These are phyloP conservation scores for Semicossyphus pulcher DNA, from an alignment of 2,113 vertebrate genomes.

Conservation along the genomic window DNA sequence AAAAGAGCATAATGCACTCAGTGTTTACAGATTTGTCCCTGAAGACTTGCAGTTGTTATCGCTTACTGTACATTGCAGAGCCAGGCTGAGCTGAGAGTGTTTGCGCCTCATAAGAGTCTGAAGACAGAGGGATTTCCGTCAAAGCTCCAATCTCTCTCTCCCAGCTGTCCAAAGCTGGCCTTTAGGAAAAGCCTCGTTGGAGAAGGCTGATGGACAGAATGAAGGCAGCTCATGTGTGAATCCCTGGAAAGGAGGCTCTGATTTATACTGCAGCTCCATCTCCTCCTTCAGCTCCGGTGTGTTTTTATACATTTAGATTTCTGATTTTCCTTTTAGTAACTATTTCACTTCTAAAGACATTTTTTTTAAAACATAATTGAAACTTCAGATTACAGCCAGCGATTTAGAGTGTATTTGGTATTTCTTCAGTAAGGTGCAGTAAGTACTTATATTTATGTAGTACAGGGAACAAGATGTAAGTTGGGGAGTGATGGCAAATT, in stretches of 20 bases:
- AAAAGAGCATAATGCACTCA: conserved; percentile 3
- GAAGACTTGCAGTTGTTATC: conserved; percentile 48
- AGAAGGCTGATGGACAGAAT: conserved; percentile 47
- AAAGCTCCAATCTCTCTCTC: conserved; percentile 67
- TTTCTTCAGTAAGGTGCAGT: too few species aligned
- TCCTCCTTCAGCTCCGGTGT: conserved; percentile 1
- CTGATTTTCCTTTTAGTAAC: not conserved
- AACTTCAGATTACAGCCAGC: too few species aligned
- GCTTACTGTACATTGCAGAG: conserved; percentile 50
- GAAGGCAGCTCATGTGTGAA: conserved; percentile 59
- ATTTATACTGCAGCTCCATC: conserved; percentile 49
- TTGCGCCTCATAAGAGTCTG: conserved; percentile 47
- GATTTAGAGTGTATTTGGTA: too few species aligned
- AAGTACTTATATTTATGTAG: too few species aligned
- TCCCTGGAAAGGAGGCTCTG: conserved; percentile 42
- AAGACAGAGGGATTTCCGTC: conserved; percentile 64
- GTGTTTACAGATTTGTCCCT: conserved; percentile 37
- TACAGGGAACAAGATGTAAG: too few species aligned
- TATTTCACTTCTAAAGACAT: not conserved
- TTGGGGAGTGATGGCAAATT: too few species aligned
- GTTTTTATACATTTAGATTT: not conserved
- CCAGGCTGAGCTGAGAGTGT: conserved; percentile 31
- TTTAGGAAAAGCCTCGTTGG: conserved; percentile 50
- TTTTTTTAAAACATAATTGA: not conserved
- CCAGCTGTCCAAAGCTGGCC: conserved; percentile 66